These are phyloP conservation scores for Engystomops pustulosus DNA, from an alignment of 2,113 vertebrate genomes.

Conservation along the genomic window DNA sequence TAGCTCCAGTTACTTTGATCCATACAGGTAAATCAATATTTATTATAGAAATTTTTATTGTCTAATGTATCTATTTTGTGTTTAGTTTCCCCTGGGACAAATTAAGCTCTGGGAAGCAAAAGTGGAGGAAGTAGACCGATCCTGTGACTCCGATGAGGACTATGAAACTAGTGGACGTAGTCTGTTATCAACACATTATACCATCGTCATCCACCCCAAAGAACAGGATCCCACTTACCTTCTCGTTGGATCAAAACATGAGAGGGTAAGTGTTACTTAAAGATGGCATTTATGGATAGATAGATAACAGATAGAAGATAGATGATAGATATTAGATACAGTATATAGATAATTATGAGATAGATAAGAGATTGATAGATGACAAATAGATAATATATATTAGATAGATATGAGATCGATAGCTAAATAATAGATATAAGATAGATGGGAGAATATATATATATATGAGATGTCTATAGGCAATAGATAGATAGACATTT, in stretches of 20 bases:
- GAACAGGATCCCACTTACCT: slow-evolving; percentile 91
- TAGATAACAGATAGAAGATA: too few relatives aligned
- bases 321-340: too few relatives aligned
- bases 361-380: not conserved
- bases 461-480: too few relatives aligned
- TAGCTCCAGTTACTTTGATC: too few relatives aligned
- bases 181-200: slow-evolving; percentile 81
- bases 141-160: slow-evolving; percentile 87
- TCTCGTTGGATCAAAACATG: slow-evolving; percentile 86
- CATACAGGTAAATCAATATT: not conserved
- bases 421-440: not conserved
- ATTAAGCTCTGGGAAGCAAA: slow-evolving; percentile 91
- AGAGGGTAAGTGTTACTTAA: slow-evolving; percentile 82
- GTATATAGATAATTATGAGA: too few relatives aligned
- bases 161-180: slow-evolving; percentile 82
- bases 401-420: not conserved
- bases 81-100: slow-evolving; percentile 94
- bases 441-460: not conserved
- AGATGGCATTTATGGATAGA: too few relatives aligned
- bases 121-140: slow-evolving; percentile 91
- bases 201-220: slow-evolving; percentile 85
- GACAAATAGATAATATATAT: not conserved
- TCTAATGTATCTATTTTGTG: not conserved
- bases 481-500: too few relatives aligned
- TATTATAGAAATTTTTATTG: too few relatives aligned